A percentile compares a stretch with the other conserved stretches of the same genome.
phyloP scores from a whole-genome alignment of 2,888 invertebrate species.

The Dysmachus trigonus region DNA sequence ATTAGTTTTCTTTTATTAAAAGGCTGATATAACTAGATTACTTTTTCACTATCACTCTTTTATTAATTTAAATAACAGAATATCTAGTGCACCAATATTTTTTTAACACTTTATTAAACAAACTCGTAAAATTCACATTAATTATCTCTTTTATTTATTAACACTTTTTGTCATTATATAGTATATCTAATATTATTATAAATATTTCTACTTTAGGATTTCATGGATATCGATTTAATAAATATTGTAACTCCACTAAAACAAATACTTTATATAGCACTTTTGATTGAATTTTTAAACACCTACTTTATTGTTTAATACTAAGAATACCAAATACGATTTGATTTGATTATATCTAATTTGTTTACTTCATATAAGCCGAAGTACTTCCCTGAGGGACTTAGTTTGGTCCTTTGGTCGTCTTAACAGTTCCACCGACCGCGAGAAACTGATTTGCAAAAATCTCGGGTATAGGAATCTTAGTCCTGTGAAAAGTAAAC shows the following conservation, averaged over 20 bases:
- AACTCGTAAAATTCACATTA: background rate
- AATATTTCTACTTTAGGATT: too few relatives aligned
- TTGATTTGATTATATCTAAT: background rate
- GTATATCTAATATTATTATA: too few relatives aligned
- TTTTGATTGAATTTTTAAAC: background rate
- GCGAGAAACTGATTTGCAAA: slow-evolving; percentile 10
- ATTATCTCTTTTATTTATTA: background rate
- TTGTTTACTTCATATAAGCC: background rate
- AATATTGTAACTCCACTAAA: too few relatives aligned
- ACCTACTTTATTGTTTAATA: background rate
- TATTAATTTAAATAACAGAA: background rate
- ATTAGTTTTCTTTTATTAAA: background rate
- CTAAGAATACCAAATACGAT: background rate
- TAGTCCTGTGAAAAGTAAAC: slow-evolving; percentile 4
- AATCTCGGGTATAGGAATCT: background rate
- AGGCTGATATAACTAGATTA: too few relatives aligned
- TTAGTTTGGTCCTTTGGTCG: background rate
- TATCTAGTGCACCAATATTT: background rate
- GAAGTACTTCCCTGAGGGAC: background rate
- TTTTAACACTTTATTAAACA: background rate
- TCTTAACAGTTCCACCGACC: background rate
- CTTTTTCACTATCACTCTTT: background rate
- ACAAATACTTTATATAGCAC: too few relatives aligned
- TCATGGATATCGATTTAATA: too few relatives aligned
- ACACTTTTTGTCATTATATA: background rate